Base-by-base conservation (phyloP, 2,888 invertebrate genomes). In the Amaurobius ferox region DNA sequence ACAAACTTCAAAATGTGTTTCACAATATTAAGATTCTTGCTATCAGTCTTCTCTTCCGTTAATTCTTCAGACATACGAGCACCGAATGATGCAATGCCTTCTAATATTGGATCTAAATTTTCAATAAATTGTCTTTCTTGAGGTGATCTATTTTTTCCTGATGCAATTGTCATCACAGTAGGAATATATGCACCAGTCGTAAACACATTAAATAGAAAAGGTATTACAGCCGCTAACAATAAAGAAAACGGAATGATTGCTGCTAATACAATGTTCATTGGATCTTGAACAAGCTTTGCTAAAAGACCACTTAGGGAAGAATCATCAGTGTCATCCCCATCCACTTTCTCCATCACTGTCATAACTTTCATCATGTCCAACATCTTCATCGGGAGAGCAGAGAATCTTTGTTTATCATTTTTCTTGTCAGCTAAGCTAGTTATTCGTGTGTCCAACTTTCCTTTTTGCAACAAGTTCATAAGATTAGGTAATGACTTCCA, bases 221-320 rank as follows among this genome's bases (percentile, higher is more conserved):
- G 83, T 29, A 83, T 66, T 0, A 83, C 77, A 11, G 77, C 77
- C 23, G 83, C 83, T 2, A 83, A n/a, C 3, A 83, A 23, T 11
- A 83, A 26, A 9, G 83, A 77, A 26, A 83, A 72, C n/a, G 83
- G 83, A 29, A 83, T 77, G 7, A 83, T 19, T 13, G 83, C 71
- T 5, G 72, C 71, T 3, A 83, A 19, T 0, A 83, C 16, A 2
- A 72, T 6, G 26, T 83, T 77, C 64, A 77, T 55, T 0, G 83
- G 83, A 70, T 83, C 83, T 1, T 40, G 6, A 1, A 55, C 35
- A 5, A 83, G n/a, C 29, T 64, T 77, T 13, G 68, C 70, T n/a
- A 83, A 40, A 23, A 83, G 72, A 13, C 76, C 64, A 13, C 23
- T 13, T 0, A 67, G 32, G 9, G 16, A 5, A 16, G n/a, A 7